Conservation (phyloP, 2,888 invertebrate genomes). For the Latrodectus elegans region DNA sequence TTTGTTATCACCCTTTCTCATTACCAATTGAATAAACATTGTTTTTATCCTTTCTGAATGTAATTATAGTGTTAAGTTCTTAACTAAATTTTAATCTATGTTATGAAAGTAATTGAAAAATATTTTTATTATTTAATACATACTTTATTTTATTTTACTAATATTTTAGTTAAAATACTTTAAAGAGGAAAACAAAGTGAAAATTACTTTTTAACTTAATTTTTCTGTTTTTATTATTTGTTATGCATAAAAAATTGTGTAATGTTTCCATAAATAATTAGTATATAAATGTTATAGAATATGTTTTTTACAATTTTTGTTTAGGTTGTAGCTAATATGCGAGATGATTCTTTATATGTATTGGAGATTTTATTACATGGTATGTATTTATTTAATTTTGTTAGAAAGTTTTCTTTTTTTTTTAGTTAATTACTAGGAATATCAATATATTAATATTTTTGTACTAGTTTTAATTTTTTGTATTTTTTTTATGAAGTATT, state of each 20-base stretch:
- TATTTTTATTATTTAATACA: too few species aligned
- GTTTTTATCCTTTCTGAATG: too few species aligned
- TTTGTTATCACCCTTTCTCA: too few species aligned
- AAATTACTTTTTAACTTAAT: neutral
- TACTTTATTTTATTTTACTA: too few species aligned
- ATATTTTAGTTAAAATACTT: too few species aligned
- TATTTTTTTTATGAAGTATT: neutral
- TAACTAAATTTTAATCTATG: too few species aligned
- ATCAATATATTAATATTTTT: neutral
- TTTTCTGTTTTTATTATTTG: neutral
- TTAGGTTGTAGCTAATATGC: constrained; percentile 54
- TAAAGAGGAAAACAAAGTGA: too few species aligned
- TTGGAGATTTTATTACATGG: constrained; percentile 48
- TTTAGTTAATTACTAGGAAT: too few species aligned
- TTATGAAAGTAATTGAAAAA: too few species aligned
- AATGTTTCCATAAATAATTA: neutral
- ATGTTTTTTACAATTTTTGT: neutral
- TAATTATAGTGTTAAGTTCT: too few species aligned
- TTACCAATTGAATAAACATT: too few species aligned
- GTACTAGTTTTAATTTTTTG: neutral
- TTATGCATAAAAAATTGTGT: neutral
- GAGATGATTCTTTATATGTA: constrained; percentile 43
- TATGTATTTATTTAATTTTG: constrained; percentile 20
- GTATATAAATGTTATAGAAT: neutral
- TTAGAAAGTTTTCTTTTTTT: too few species aligned